A percentile compares a stretch with the other conserved stretches of the same genome.
These are phyloP conservation scores for Caranx melampygus DNA, from an alignment of 2,113 vertebrate genomes.

Conservation along the genomic window DNA sequence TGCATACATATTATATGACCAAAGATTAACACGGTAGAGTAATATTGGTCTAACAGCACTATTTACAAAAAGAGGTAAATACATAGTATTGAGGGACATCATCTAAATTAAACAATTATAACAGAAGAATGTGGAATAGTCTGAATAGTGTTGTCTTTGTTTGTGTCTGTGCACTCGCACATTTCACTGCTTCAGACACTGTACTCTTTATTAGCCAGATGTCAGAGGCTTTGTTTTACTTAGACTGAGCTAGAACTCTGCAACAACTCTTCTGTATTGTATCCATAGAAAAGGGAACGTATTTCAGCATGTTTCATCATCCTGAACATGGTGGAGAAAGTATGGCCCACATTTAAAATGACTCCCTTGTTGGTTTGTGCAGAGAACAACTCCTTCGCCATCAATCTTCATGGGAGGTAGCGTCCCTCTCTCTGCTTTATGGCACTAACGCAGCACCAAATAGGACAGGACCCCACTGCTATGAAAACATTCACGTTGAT, in stretches of 20 bases:
- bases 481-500: constrained; percentile 52
- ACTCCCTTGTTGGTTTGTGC: neutral
- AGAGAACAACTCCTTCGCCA: neutral
- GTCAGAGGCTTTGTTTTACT: neutral
- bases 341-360: neutral
- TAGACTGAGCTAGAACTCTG: neutral
- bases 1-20: neutral
- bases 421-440: neutral
- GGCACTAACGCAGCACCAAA: neutral
- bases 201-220: neutral
- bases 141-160: neutral
- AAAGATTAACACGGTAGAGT: neutral
- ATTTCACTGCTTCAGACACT: neutral
- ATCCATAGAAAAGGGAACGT: neutral
- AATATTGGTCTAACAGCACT: neutral
- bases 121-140: neutral
- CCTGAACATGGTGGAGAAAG: neutral
- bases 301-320: neutral
- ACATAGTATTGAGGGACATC: neutral
- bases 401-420: neutral
- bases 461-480: neutral
- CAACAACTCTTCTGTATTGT: neutral
- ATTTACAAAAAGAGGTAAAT: neutral
- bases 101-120: neutral
- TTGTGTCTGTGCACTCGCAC: too few relatives aligned